phyloP scores from a whole-genome alignment of 2,797 vertebrate genomes.

The Girardinus metallicus region DNA sequence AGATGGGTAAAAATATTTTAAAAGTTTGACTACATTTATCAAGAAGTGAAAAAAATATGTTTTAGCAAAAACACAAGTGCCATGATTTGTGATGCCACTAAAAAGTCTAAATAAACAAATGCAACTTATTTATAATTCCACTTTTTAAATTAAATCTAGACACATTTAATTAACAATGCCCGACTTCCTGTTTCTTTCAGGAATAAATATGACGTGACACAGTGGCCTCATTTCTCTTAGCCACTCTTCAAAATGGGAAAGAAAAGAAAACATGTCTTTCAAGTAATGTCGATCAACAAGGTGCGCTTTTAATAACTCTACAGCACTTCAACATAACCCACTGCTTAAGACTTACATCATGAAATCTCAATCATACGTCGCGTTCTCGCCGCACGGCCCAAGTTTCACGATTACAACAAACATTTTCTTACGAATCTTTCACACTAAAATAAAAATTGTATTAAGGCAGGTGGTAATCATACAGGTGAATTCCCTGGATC shows the following conservation, averaged over 20 bases:
- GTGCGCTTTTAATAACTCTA: background rate
- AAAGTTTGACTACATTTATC: background rate
- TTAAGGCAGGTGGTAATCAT: background rate
- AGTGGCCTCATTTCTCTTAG: background rate
- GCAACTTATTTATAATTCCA: background rate
- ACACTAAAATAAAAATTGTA: background rate
- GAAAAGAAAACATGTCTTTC: background rate
- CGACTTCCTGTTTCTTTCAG: background rate
- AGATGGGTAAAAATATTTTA: background rate
- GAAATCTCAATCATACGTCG: background rate
- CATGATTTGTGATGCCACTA: background rate
- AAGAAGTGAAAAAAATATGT: background rate
- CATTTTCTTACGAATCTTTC: background rate
- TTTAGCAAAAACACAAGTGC: background rate
- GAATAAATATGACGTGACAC: background rate
- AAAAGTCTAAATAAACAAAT: background rate
- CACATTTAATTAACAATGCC: background rate
- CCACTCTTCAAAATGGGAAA: background rate
- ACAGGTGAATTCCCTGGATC: background rate
- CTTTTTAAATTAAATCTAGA: background rate
- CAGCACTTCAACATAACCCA: background rate
- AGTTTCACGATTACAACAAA: background rate
- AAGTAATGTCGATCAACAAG: background rate
- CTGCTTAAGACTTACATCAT: background rate
- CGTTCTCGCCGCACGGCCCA: background rate